phyloP scores from a whole-genome alignment of 2,888 invertebrate species.

The Barypeithes pellucidus region DNA sequence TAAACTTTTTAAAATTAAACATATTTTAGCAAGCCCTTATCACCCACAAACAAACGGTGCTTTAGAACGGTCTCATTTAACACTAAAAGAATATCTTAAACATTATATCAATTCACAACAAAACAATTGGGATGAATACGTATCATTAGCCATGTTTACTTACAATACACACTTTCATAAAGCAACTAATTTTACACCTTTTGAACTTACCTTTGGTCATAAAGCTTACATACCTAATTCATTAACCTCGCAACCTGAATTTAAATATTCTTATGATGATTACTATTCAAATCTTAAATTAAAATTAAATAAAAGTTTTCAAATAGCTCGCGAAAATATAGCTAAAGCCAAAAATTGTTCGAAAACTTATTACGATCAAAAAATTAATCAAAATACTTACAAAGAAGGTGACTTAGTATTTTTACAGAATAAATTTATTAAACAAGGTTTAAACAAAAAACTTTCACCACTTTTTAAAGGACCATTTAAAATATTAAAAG shows the following conservation, averaged over 20 bases:
- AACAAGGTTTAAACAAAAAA: slow-evolving; percentile 25
- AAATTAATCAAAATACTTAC: background rate
- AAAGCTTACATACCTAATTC: slow-evolving; percentile 62
- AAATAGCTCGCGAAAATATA: slow-evolving; percentile 53
- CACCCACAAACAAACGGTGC: too few species aligned
- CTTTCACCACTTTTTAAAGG: slow-evolving; percentile 11
- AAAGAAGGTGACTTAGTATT: slow-evolving; percentile 21
- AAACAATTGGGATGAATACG: slow-evolving; percentile 30
- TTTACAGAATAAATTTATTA: slow-evolving; percentile 12
- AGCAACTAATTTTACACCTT: slow-evolving; percentile 62
- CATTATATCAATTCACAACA: too few species aligned
- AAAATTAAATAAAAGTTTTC: slow-evolving; percentile 56
- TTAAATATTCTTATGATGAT: slow-evolving; percentile 58
- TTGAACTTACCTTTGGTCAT: slow-evolving; percentile 63
- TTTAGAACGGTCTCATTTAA: too few species aligned
- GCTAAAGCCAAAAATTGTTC: slow-evolving; percentile 13
- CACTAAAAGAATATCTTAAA: too few species aligned
- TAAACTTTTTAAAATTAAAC: too few species aligned
- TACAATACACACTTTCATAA: slow-evolving; percentile 39
- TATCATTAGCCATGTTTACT: slow-evolving; percentile 39
- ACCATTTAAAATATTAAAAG: slow-evolving; percentile 1
- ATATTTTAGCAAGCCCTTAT: too few species aligned
- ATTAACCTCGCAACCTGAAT: slow-evolving; percentile 53
- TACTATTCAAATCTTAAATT: slow-evolving; percentile 55
- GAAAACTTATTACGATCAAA: slow-evolving; percentile 26